These are phyloP conservation scores for Rhineura floridana DNA, from an alignment of 2,113 vertebrate species.

Conservation along the genomic window DNA sequence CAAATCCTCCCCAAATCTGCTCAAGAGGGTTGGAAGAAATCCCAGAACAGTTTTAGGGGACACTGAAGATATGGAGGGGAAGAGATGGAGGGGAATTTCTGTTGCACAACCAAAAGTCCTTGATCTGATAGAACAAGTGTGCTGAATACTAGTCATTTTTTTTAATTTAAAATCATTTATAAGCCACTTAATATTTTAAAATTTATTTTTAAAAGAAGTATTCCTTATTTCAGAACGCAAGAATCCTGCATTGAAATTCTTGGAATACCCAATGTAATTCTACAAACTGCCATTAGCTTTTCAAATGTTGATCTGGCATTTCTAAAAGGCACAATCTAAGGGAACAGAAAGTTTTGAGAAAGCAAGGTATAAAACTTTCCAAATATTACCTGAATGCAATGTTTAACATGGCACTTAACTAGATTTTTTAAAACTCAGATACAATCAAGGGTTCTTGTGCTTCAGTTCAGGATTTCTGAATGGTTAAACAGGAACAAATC, in stretches of 20 bases:
- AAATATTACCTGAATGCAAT: conserved; percentile 17
- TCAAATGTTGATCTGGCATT: neutral
- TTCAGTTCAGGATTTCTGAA: conserved; percentile 36
- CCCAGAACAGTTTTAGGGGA: too few species aligned
- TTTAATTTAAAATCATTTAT: too few species aligned
- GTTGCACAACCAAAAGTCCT: too few species aligned
- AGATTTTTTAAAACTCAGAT: neutral
- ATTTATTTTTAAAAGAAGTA: too few species aligned
- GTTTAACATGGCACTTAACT: neutral
- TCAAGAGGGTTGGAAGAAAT: too few species aligned
- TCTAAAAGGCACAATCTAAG: neutral
- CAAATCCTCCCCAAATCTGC: too few species aligned
- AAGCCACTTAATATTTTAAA: too few species aligned
- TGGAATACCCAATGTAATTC: neutral
- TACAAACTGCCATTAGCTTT: neutral
- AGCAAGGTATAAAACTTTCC: conserved; percentile 27
- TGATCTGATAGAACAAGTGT: too few species aligned
- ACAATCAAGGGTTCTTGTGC: neutral
- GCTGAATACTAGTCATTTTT: neutral
- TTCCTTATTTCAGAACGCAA: neutral
- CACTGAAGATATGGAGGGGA: too few species aligned
- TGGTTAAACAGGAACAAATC: conserved; percentile 33
- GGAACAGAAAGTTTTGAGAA: neutral
- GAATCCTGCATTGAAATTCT: neutral
- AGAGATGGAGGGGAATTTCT: too few species aligned